Evolutionary conservation across 2,888 invertebrate species (phyloP), one percentile per base, ranked within the genome.

Genomic region (Plebejus anna): DNA sequence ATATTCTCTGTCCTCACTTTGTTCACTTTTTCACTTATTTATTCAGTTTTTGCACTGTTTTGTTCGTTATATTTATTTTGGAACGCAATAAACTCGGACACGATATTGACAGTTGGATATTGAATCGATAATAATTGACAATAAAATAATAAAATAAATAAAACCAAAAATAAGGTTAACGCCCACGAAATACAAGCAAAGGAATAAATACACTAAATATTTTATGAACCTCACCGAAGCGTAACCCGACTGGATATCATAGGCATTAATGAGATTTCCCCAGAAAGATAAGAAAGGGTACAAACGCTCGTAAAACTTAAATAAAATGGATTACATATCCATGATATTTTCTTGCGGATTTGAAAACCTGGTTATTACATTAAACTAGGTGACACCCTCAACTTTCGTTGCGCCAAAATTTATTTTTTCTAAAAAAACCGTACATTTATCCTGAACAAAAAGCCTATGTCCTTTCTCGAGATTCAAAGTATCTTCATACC

Each of bases 191-290:
- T 66, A 66, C 32, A 32, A 66, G 28, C 61, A 28, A 28, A 61
- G 9, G 28, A 61, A 66, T 32, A 32, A 66, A 66, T 32, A 32
- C 11, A 66, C 13, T 66, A 66, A 66, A 66, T 66, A 66, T 66
- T 66, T 66, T 66, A 66, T 66, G 66, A 66, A 32, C 66, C 66
- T 36, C 32, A 61, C 59, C 22, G 28, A 6, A 16, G 66, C 5
- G 11, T 61, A 28, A 32, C 66, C 66, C 36, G 66, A 66, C 66
- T 66, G 32, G 66, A 66, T 28, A 28, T 66, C 32, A 66, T 32
- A 66, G 66, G 66, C 66, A 66, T 66, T 66, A 66, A 66, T 66
- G 66, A 32, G 66, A 66, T 66, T 66, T 66, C 66, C 66, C 66
- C 13, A 66, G 66, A 66, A 66, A 66, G 13, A 32, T 4, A 66